Base-by-base conservation (phyloP, 2,797 vertebrate genomes). In the Micropoecilia bifurca region DNA sequence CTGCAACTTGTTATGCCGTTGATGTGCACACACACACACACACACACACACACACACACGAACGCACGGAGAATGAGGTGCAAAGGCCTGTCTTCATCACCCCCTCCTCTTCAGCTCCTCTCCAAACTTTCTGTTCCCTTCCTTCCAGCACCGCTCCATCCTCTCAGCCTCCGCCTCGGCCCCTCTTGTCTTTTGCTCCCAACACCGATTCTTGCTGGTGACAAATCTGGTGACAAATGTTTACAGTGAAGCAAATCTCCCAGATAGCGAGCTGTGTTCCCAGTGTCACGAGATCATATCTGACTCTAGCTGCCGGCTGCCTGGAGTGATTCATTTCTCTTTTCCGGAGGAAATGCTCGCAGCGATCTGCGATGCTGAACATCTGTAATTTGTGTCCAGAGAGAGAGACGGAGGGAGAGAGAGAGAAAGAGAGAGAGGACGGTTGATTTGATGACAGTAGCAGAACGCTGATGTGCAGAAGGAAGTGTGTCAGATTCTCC, bases 71-170 rank as follows among this genome's bases (percentile, higher is more conserved):
- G 80, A 90, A 88, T 91, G 90, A 92, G 87, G 88, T 90, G 90
- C 89, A 91, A 91, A 90, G 90, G 86, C 88, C 89, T 89, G 86
- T 85, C 88, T 91, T 81, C 81, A 82, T 96, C 96, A 95, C 95
- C 95, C 93, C 78, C 79, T 88, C 76, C 73, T 68, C 77, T 74
- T 80, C 71, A 14, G 82, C 85, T 94, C 88, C 95, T 94, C 87
- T 91, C 82, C 80, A 92, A 90, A 93, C 88, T 93, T 93, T 92
- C 75, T 90, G 66, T 61, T 86, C 77, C 85, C 86, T 87, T 86
- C 79, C 81, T 73, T 80, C 74, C 47, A 80, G 77, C 75, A 16
- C n/a, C 41, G 71, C 76, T 69, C 75, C 45, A 92, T 86, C 79
- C 75, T 47, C 39, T 47, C 66, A 2, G 85, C 41, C 73, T 77